Conservation (phyloP, 1,140 invertebrate genomes). For the Wasmannia auropunctata region DNA sequence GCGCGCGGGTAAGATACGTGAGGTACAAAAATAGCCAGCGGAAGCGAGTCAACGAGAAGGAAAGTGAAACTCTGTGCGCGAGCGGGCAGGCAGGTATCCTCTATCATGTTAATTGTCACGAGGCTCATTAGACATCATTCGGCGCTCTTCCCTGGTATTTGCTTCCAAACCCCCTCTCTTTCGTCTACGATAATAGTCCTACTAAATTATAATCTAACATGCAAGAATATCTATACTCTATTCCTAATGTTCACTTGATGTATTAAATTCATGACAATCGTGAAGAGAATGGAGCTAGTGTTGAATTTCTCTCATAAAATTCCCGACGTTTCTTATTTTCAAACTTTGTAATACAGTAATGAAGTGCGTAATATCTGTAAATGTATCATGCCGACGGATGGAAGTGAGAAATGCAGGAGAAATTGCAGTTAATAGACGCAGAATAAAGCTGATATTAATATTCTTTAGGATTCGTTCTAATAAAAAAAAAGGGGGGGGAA, state of each 20-base stretch:
- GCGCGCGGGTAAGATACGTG: conserved; percentile 39
- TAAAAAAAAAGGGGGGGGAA: not conserved
- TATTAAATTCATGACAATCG: no score
- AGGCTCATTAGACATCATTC: conserved; percentile 50
- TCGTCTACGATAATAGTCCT: not conserved
- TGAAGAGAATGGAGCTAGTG: not conserved
- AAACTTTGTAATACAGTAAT: not conserved
- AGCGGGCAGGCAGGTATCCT: conserved; percentile 4
- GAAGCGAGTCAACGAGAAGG: conserved; percentile 74
- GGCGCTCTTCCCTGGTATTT: not conserved
- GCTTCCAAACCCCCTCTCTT: not conserved
- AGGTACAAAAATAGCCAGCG: conserved; percentile 70
- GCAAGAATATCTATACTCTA: no score
- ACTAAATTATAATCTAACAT: not conserved
- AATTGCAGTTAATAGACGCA: not conserved
- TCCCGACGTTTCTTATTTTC: not conserved
- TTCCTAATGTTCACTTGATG: no score
- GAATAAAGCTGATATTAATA: not conserved
- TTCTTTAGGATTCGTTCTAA: not conserved
- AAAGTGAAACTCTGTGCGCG: conserved; percentile 81
- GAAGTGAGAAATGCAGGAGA: not conserved
- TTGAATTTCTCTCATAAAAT: not conserved
- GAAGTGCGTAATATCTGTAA: not conserved
- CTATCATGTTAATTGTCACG: conserved; percentile 60
- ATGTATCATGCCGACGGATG: not conserved